Conservation (phyloP, 2,113 vertebrate species). For the Mirounga angustirostris region DNA sequence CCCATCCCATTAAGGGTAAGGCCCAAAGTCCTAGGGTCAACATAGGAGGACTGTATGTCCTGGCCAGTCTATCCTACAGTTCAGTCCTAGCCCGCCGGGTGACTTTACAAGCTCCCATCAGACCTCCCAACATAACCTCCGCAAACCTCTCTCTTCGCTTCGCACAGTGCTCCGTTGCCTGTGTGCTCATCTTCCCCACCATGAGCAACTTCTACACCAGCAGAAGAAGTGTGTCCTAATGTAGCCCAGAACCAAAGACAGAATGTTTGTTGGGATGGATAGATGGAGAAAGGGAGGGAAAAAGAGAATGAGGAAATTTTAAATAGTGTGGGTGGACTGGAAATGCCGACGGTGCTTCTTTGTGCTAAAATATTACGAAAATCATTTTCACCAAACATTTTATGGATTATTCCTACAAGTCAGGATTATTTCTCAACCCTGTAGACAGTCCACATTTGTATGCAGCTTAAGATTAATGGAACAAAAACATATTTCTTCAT, state of each 20-base stretch:
- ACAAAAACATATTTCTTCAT: slow-evolving; percentile 29
- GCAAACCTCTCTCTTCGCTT: background rate
- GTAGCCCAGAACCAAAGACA: background rate
- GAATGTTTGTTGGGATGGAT: background rate
- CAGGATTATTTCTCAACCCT: background rate
- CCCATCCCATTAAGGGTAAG: background rate
- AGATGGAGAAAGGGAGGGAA: fast-evolving
- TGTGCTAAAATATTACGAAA: background rate
- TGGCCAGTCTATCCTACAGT: background rate
- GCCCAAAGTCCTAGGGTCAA: background rate
- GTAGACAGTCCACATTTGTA: background rate
- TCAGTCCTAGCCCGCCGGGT: background rate
- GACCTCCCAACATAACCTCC: background rate
- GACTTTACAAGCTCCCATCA: background rate
- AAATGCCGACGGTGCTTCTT: background rate
- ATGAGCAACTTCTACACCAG: background rate
- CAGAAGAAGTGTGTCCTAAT: background rate
- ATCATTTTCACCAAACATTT: background rate
- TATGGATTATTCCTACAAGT: background rate
- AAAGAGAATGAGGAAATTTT: background rate
- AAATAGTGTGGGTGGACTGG: background rate
- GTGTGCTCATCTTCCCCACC: background rate
- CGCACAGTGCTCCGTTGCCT: background rate
- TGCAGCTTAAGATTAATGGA: background rate
- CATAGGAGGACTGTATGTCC: background rate